Base-by-base conservation (phyloP, 2,113 vertebrate genomes). In the Pituophis catenifer region DNA sequence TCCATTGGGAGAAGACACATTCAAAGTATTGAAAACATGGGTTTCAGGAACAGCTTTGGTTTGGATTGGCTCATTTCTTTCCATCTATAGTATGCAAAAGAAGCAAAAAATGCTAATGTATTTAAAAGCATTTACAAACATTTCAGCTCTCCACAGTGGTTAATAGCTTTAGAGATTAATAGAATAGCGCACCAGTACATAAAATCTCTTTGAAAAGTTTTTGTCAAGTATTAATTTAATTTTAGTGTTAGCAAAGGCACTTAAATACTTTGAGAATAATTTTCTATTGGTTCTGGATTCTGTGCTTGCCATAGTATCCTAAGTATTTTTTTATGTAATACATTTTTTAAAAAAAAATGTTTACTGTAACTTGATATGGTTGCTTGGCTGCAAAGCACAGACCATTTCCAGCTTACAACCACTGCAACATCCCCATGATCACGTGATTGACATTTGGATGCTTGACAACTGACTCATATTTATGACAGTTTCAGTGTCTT, bases 1-100 rank as follows among this genome's bases (percentile, higher is more conserved):
- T 33, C 99, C 99, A 95, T 93, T 99, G 75, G 99, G 99, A 95
- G 98, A 97, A 89, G 98, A 99, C 59, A 98, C 94, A 3, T 97
- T 98, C 85, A 99, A 97, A 92, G 95, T 97, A 7, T 94, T 98
- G 94, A 98, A 98, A 4, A 93, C 75, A 90, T 75, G 91, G 93
- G 62, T 89, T 87, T 93, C 90, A 8, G 91, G 38, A 8, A 75
- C 50, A 86, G 93, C 93, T 94, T 93, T 65, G 81, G 11, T 92
- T 38, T 91, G 92, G 59, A 96, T 26, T 21, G 89, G 93, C 90
- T 96, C 93, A 90, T 97, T 93, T 3, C 88, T 53, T 95, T 97
- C 96, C 23, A 96, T 90, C 98, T 98, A 94, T 10, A 90, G 53
- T 96, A 96, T 57, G 92, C 17, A 88, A 90, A 55, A 88, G 29